A percentile compares a stretch with the other conserved stretches of the same genome.
Evolutionary conservation across 2,113 vertebrate species (phyloP).

Genomic region (Lamprologus ornatipinnis): DNA sequence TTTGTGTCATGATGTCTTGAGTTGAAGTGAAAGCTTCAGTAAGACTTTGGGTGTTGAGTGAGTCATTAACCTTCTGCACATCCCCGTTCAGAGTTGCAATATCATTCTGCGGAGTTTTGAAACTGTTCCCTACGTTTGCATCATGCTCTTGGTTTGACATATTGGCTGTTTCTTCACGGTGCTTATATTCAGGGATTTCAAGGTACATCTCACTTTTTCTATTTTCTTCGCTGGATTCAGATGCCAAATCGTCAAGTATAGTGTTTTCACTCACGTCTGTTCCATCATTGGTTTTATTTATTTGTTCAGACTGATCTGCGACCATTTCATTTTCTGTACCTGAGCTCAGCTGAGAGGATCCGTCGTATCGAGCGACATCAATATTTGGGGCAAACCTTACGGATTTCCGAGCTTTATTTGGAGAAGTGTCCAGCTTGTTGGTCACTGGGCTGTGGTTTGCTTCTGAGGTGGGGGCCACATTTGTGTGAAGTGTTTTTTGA

Average conservation of each 20-base stretch:
- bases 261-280: background rate
- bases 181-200: background rate
- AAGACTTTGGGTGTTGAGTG: background rate
- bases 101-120: background rate
- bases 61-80: background rate
- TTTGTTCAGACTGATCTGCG: background rate
- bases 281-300: background rate
- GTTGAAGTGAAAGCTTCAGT: background rate
- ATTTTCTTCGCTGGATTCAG: background rate
- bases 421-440: background rate
- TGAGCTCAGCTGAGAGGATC: background rate
- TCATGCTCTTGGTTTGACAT: background rate
- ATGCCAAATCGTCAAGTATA: background rate
- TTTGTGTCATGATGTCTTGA: background rate
- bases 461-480: background rate
- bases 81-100: background rate
- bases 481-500: background rate
- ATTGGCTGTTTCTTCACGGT: background rate
- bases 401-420: slow-evolving; percentile 46
- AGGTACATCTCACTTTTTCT: background rate
- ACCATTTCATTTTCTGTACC: background rate
- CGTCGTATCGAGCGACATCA: background rate
- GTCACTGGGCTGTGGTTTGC: background rate
- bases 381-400: slow-evolving; percentile 53
- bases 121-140: background rate